Evolutionary conservation across 2,888 invertebrate genomes (phyloP), one percentile per base, ranked within the genome.

Genomic region (Tenthredo notha): DNA sequence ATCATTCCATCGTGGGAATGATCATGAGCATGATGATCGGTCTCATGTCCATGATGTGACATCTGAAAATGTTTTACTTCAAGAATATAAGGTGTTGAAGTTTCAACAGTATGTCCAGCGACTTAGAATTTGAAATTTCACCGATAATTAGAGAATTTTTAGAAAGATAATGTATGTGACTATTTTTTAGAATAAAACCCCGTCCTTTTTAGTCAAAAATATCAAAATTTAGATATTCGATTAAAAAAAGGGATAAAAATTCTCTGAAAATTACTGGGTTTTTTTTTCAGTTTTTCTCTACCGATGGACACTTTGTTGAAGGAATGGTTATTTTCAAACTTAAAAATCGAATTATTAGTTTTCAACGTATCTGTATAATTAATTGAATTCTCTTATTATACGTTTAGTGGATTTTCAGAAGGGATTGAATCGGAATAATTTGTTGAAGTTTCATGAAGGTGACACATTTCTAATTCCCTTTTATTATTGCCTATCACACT

Each of bases 11-110:
- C 75, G 65, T 37, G 33, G 18, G 10, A 12, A 25, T 86, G 85
- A 65, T 78, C 50, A 84, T 15, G 77, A 82, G 74, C 15, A 40
- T 58, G 50, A 43, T 50, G 33, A 3, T 10, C 33, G 29, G 85
- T 85, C 72, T 78, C 58, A 83, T 15, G 77, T 84, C 67, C 88
- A 21, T 74, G 21, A 43, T 74, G 72, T 29, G 72, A 74, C 72
- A 74, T 74, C 72, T 74, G 43, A 1, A 74, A 70, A 21, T 18
- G 12, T 89, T 54, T 82, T 84, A 21, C 86, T 15, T 90, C 88
- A 67, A 86, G 86, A 88, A 72, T 87, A 78, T 86, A 12, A 0
- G 10, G 10, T 43, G 9, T 33, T 33, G 43, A 43, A 43, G 1
- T 43, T 43, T 43, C 43, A 43, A 12, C 43, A 12, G 43, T 1